These are phyloP conservation scores for Trachelus tabidus DNA, from an alignment of 2,888 invertebrate species.

Conservation along the genomic window DNA sequence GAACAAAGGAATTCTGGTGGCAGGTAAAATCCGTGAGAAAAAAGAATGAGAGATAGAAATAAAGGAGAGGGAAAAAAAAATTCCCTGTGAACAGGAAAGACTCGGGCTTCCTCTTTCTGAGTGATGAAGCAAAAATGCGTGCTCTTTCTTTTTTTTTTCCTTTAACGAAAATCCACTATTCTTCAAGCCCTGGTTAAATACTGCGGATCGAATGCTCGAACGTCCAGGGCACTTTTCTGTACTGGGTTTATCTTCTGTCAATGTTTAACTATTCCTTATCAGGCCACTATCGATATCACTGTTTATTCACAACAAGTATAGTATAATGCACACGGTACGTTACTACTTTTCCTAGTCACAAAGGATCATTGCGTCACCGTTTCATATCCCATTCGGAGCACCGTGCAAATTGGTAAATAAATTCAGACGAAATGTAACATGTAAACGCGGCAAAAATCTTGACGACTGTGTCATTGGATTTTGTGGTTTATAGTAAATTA, in stretches of 20 bases:
- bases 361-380: neutral
- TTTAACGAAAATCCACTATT: neutral
- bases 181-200: neutral
- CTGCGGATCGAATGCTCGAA: neutral
- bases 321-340: neutral
- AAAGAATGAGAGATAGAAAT: neutral
- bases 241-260: neutral
- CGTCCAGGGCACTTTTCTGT: neutral
- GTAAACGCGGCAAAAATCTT: neutral
- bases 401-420: neutral
- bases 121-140: neutral
- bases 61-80: neutral
- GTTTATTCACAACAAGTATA: neutral
- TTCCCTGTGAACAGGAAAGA: neutral
- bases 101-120: neutral
- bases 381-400: neutral
- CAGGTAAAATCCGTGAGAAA: neutral
- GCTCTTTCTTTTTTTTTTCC: neutral
- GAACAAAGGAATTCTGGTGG: slow-evolving; percentile 58
- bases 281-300: slow-evolving; percentile 1
- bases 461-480: neutral
- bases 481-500: slow-evolving; percentile 15
- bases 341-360: neutral
- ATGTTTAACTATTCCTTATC: slow-evolving; percentile 8
- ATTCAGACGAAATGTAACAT: neutral